Conservation (phyloP, 2,888 invertebrate genomes). For the Tetanocera ferruginea region DNA sequence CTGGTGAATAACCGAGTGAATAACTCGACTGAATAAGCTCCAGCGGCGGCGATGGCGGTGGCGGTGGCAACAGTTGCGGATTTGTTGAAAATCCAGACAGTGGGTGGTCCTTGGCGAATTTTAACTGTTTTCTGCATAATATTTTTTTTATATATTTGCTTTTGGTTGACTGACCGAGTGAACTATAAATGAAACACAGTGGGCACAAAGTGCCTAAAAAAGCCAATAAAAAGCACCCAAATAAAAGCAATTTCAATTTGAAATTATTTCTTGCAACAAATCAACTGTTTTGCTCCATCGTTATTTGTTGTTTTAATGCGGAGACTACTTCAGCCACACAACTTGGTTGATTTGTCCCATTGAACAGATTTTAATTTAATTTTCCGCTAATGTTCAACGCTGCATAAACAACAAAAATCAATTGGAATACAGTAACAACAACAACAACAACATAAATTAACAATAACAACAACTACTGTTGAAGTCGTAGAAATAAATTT, state of each 20-base stretch:
- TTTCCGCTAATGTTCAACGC: slow-evolving; percentile 24
- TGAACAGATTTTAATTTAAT: slow-evolving; percentile 27
- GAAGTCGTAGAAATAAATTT: slow-evolving; percentile 60
- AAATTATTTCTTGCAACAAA: background rate
- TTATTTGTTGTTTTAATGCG: background rate
- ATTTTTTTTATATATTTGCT: background rate
- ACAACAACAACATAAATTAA: slow-evolving; percentile 17
- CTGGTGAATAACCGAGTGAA: too few species aligned
- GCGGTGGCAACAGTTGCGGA: slow-evolving; percentile 47
- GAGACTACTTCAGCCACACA: background rate
- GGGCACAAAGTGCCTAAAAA: background rate
- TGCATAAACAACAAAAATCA: slow-evolving; percentile 41
- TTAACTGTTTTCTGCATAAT: background rate
- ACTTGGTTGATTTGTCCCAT: slow-evolving; percentile 4
- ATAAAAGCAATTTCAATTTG: background rate
- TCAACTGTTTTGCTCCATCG: background rate
- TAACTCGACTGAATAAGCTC: background rate
- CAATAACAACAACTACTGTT: slow-evolving; percentile 51
- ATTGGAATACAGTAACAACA: slow-evolving; percentile 50
- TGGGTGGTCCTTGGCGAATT: slow-evolving; percentile 58
- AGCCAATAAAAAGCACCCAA: background rate
- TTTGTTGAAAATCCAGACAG: slow-evolving; percentile 61
- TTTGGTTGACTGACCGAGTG: slow-evolving; percentile 25
- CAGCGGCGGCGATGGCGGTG: background rate
- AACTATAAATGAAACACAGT: slow-evolving; percentile 11